Conservation (phyloP, 2,888 invertebrate species). For the Plagodis pulveraria region DNA sequence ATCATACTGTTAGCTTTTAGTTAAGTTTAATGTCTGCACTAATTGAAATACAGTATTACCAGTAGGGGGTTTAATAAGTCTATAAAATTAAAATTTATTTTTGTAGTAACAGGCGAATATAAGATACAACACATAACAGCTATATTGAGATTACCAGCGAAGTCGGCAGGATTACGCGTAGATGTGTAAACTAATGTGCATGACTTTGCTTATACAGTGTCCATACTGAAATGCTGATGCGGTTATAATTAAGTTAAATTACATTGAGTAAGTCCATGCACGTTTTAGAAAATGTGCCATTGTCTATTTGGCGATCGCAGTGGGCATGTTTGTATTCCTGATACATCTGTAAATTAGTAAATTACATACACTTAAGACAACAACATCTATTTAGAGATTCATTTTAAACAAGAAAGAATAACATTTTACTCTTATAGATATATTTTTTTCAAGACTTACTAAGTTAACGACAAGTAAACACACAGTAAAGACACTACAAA, state of each 20-base stretch:
- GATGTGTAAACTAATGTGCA: constrained; percentile 29
- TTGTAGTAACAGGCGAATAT: not conserved
- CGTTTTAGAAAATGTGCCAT: constrained; percentile 61
- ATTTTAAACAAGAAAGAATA: not conserved
- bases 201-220: constrained; percentile 23
- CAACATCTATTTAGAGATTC: not conserved
- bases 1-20: too few species aligned
- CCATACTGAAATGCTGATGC: constrained; percentile 16
- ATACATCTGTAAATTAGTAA: constrained; percentile 68
- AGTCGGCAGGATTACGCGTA: constrained; percentile 17
- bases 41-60: too few species aligned
- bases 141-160: not conserved
- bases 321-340: constrained; percentile 73
- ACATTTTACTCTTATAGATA: too few species aligned
- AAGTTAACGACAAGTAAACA: constrained; percentile 9
- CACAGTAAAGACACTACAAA: constrained; percentile 12
- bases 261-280: constrained; percentile 73
- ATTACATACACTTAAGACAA: constrained; percentile 6
- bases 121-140: not conserved
- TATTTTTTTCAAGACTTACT: not conserved
- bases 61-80: too few species aligned
- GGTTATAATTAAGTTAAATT: constrained; percentile 45
- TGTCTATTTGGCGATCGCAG: constrained; percentile 69
- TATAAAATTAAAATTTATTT: not conserved
- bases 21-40: too few species aligned